Conservation (phyloP, 2,888 invertebrate genomes). For the Megalurothrips usitatus region DNA sequence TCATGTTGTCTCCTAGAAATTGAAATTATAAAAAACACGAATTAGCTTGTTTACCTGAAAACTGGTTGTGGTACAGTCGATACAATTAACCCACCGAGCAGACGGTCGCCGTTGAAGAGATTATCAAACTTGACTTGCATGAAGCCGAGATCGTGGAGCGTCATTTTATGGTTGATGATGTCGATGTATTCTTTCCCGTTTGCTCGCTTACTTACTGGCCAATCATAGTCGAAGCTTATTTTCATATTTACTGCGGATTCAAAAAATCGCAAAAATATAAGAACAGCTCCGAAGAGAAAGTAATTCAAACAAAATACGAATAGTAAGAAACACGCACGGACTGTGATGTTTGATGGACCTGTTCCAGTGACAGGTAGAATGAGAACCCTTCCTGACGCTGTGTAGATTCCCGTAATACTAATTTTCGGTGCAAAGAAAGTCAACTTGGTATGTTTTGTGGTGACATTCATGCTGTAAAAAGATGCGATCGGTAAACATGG, state of each 20-base stretch:
- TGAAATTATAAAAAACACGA: not conserved
- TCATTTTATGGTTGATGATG: constrained; percentile 38
- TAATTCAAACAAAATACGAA: not conserved
- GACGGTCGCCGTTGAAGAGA: constrained; percentile 41
- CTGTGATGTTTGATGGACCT: constrained; percentile 30
- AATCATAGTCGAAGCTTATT: constrained; percentile 41
- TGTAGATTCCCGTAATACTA: constrained; percentile 20
- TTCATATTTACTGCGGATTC: constrained; percentile 38
- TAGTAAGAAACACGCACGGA: constrained; percentile 13
- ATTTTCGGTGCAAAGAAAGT: constrained; percentile 5
- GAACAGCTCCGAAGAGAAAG: not conserved
- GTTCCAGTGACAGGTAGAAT: constrained; percentile 31
- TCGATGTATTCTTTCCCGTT: constrained; percentile 40
- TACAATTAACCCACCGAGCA: constrained; percentile 38
- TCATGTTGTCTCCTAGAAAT: constrained; percentile 47
- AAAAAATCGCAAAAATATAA: not conserved
- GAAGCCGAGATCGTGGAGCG: constrained; percentile 38
- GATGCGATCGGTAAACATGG: not conserved
- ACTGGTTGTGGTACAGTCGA: not conserved
- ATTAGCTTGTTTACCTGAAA: not conserved
- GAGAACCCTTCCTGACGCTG: constrained; percentile 28
- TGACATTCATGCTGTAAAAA: not conserved
- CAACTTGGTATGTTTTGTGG: not conserved
- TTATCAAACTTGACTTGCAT: constrained; percentile 40
- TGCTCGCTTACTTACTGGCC: constrained; percentile 37